Conservation (phyloP, 1,140 invertebrate species). For the Cheumatopsyche charites region DNA sequence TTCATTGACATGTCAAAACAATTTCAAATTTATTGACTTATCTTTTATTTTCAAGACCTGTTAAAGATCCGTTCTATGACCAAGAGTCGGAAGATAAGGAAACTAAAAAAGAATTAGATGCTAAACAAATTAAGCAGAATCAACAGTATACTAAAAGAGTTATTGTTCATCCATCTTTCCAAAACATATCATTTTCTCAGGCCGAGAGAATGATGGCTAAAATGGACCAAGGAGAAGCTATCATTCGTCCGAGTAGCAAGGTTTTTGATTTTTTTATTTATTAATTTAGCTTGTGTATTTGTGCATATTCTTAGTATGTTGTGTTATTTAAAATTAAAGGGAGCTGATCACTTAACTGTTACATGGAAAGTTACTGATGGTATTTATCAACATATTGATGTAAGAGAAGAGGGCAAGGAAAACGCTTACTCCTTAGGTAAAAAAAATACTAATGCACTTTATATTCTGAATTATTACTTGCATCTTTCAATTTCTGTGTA, state of each 20-base stretch:
- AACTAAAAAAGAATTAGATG: constrained; percentile 77
- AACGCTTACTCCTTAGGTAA: constrained; percentile 94
- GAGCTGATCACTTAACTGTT: constrained; percentile 93
- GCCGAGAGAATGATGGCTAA: constrained; percentile 88
- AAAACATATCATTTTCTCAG: constrained; percentile 94
- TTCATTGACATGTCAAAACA: no score
- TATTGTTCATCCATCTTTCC: constrained; percentile 96
- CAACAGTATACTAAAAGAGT: constrained; percentile 92
- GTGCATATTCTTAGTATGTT: constrained; percentile 17
- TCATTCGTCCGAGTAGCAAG: constrained; percentile 96
- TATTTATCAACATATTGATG: constrained; percentile 95
- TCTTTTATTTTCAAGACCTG: constrained; percentile 74
- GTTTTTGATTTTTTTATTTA: constrained; percentile 50
- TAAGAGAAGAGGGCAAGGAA: constrained; percentile 95
- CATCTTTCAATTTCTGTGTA: neutral
- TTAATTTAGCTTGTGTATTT: constrained; percentile 25
- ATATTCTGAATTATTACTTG: neutral
- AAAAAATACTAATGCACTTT: neutral
- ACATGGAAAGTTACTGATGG: constrained; percentile 98
- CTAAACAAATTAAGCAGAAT: constrained; percentile 78
- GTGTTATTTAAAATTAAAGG: constrained; percentile 59
- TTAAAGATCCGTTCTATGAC: constrained; percentile 92
- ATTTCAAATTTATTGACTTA: no score
- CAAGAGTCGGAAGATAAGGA: constrained; percentile 84
- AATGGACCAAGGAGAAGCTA: constrained; percentile 96